phyloP scores from a whole-genome alignment of 2,888 invertebrate genomes.

The Aspidiotus rigidus region DNA sequence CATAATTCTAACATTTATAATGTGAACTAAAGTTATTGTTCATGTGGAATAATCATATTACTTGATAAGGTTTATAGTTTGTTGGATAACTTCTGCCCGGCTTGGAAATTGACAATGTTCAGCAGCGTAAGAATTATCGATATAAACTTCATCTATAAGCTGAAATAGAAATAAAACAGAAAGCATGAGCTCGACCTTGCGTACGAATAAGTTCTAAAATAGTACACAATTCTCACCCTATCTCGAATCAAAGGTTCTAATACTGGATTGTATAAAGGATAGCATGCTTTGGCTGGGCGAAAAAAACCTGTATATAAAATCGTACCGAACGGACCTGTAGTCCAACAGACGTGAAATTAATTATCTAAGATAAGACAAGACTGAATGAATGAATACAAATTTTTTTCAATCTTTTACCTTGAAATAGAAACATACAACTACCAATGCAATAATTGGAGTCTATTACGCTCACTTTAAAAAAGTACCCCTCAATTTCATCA shows the following conservation, averaged over 20 bases:
- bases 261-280: slow-evolving; percentile 7
- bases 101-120: slow-evolving; percentile 35
- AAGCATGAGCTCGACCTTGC: not conserved
- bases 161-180: slow-evolving; percentile 16
- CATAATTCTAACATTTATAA: not conserved
- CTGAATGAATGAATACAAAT: not conserved
- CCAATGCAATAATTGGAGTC: slow-evolving; percentile 20
- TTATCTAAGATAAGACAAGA: slow-evolving; percentile 1
- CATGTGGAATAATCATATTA: not conserved
- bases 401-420: slow-evolving; percentile 16
- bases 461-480: slow-evolving; percentile 10
- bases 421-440: slow-evolving; percentile 22
- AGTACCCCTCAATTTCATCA: no score
- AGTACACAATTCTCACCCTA: not conserved
- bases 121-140: slow-evolving; percentile 36
- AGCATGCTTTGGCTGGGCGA: not conserved
- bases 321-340: slow-evolving; percentile 36
- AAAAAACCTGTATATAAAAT: slow-evolving; percentile 36
- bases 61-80: slow-evolving; percentile 32
- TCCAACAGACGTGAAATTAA: not conserved
- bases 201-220: not conserved
- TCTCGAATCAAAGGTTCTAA: slow-evolving; percentile 7
- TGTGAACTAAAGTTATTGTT: not conserved
- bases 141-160: slow-evolving; percentile 34
- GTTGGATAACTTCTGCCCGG: slow-evolving; percentile 23